Evolutionary conservation across 2,797 vertebrate species (phyloP), one percentile per base, ranked within the genome.

Genomic region (Bovichtus variegatus): DNA sequence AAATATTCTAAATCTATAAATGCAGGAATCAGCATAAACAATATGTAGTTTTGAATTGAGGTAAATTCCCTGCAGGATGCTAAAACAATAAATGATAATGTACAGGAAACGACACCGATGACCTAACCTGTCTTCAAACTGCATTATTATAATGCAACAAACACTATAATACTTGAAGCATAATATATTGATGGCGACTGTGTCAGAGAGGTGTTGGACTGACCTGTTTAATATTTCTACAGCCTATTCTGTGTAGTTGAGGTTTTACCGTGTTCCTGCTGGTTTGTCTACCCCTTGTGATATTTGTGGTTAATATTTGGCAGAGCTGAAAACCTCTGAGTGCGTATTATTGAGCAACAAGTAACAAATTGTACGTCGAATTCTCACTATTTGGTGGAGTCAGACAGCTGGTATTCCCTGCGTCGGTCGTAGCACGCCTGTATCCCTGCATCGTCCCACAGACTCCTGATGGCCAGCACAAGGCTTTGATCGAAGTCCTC

Each of bases 341-440:
- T 16, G 18, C 25, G 21, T 0, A 5, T 21, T 25, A 2, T 2
- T 29, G n/a, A 50, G 62, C 44, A 34, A 31, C 23, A 21, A 46
- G 36, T 18, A 23, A 5, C 49, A 31, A 3, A 13, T 9, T 23
- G 5, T 31, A 2, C 27, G 5, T 68, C 15, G 6, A 1, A 2
- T 55, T 91, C 96, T 94, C 93, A 97, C 95, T 97, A 96, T 89
- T 97, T 96, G 80, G 96, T 92, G 16, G 96, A 97, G 85, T 96
- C 96, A 0, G 95, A 96, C 76, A 97, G 93, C 89, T 98, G 96
- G 78, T 96, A 96, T 55, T 97, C 95, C 63, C 96, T 89, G 66
- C 94, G 85, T 13, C 96, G 93, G 27, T 96, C 90, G 0, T 96
- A 97, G 74, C 95, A 97, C 65, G 96, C 94, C 92, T 96, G 96